Evolutionary conservation across 2,888 invertebrate genomes (phyloP).

Genomic region (Prosapia bicincta): DNA sequence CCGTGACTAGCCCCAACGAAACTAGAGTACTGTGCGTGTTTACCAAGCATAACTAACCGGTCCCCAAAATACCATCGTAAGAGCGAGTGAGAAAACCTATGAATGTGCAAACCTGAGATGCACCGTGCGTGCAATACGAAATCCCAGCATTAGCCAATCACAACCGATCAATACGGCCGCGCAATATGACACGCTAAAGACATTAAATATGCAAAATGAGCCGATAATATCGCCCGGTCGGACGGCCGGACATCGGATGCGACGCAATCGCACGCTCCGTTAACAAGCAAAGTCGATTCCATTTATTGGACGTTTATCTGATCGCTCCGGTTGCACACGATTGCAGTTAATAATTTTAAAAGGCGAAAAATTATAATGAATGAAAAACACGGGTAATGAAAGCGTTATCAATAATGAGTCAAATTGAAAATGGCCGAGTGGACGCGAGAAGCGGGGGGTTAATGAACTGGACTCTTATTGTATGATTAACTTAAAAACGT

Average conservation of each 20-base stretch:
- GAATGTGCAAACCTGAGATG: neutral
- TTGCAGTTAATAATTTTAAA: neutral
- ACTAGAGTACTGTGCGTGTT: no score
- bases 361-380: no score
- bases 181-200: neutral
- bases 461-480: no score
- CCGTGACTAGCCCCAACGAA: no score
- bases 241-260: neutral
- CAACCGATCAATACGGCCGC: neutral
- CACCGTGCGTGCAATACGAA: neutral
- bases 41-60: no score
- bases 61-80: no score
- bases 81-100: no score
- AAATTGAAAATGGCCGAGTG: no score
- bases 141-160: neutral
- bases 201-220: neutral
- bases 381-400: no score
- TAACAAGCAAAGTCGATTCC: neutral
- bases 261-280: neutral
- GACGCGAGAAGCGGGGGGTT: no score
- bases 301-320: neutral
- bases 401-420: no score
- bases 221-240: neutral
- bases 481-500: no score
- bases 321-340: neutral